Conservation (phyloP, 2,113 vertebrate species). For the Rhinopomastus cyanomelas region DNA sequence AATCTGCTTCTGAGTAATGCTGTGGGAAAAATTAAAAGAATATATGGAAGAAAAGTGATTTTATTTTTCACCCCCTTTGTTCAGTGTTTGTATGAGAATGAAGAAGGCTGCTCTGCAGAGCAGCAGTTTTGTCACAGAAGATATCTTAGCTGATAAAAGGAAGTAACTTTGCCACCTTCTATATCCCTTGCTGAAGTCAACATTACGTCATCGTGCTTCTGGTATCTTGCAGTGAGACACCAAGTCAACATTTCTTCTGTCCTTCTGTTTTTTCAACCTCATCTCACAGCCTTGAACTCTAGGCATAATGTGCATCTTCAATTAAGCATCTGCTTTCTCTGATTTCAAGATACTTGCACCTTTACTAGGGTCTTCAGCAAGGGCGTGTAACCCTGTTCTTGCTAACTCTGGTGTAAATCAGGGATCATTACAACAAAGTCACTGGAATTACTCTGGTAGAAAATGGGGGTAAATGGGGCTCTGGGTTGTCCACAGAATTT, state of each 20-base stretch:
- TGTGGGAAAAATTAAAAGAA: neutral
- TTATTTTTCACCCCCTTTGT: neutral
- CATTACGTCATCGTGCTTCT: slow-evolving; percentile 35
- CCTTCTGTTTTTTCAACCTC: slow-evolving; percentile 21
- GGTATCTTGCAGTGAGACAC: neutral
- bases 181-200: slow-evolving; percentile 45
- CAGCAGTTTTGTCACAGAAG: slow-evolving; percentile 34
- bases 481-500: slow-evolving; percentile 46
- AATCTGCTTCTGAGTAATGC: neutral
- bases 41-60: neutral
- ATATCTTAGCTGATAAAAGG: slow-evolving; percentile 39
- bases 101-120: slow-evolving; percentile 27
- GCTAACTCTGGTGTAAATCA: neutral
- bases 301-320: slow-evolving; percentile 8
- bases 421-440: slow-evolving; percentile 13
- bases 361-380: neutral
- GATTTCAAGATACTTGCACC: slow-evolving; percentile 4
- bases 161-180: slow-evolving; percentile 58
- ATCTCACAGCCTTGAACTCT: slow-evolving; percentile 34
- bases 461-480: slow-evolving; percentile 30
- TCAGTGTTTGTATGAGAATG: slow-evolving; percentile 40
- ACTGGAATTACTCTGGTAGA: slow-evolving; percentile 11
- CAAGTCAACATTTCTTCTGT: slow-evolving; percentile 33
- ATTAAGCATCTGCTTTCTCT: slow-evolving; percentile 12
- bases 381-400: neutral